Conservation (phyloP, 1,140 invertebrate species). For the Drosophila nannoptera region DNA sequence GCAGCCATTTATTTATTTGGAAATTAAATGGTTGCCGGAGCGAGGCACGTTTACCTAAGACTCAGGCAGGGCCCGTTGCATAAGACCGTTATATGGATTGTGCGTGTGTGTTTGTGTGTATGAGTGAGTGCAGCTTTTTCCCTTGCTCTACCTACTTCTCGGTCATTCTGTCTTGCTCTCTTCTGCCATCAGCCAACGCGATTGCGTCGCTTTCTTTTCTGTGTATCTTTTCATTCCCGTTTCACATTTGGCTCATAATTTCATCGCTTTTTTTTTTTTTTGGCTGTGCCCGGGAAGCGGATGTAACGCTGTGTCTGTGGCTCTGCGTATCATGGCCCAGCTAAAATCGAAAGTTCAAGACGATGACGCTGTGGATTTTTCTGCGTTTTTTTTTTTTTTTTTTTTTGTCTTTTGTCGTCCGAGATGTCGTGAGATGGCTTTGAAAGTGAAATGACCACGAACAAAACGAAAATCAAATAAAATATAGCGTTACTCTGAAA, state of each 20-base stretch:
- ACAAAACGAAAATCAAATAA: conserved; percentile 6
- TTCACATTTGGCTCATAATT: conserved; percentile 71
- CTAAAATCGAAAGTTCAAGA: conserved; percentile 74
- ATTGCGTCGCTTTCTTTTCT: conserved; percentile 57
- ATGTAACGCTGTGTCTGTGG: conserved; percentile 46
- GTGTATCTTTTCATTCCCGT: conserved; percentile 45
- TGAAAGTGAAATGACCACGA: conserved; percentile 76
- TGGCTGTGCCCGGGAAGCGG: conserved; percentile 68
- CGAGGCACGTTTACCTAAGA: conserved; percentile 41
- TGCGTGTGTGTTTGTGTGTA: too few species aligned
- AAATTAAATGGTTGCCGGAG: conserved; percentile 69
- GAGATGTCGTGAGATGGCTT: conserved; percentile 67
- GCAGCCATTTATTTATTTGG: conserved; percentile 55
- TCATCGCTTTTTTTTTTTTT: conserved; percentile 53
- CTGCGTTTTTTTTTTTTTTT: conserved; percentile 31
- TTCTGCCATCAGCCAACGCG: background rate
- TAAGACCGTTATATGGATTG: conserved; percentile 46
- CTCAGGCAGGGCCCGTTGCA: conserved; percentile 61
- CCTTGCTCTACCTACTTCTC: background rate
- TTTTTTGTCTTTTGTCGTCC: conserved; percentile 53
- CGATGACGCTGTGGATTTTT: conserved; percentile 65
- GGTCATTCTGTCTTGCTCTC: background rate
- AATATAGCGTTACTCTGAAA: conserved; percentile 1
- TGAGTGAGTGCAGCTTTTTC: background rate
- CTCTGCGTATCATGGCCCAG: conserved; percentile 32